These are phyloP conservation scores for Amblyteles armatorius DNA, from an alignment of 2,888 invertebrate genomes.

Conservation along the genomic window DNA sequence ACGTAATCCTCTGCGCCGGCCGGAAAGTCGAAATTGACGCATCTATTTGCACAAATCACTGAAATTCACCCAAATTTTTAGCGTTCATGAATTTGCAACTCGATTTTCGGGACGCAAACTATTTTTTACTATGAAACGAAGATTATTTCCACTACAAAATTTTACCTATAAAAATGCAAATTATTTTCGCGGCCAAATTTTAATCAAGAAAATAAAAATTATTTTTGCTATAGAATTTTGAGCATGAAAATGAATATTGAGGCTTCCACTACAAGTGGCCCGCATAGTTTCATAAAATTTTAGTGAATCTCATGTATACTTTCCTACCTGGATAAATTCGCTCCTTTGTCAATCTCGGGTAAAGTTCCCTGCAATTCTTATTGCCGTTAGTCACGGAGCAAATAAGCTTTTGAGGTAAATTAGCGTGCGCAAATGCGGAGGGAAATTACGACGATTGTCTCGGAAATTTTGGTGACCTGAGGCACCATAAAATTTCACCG, in stretches of 20 bases:
- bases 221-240: background rate
- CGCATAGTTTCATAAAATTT: background rate
- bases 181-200: no score
- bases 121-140: background rate
- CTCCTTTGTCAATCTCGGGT: background rate
- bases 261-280: background rate
- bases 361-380: background rate
- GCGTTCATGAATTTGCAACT: background rate
- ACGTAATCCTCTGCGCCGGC: background rate
- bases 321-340: background rate
- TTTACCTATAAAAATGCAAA: no score
- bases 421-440: background rate
- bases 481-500: constrained; percentile 8
- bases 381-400: background rate
- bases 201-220: no score
- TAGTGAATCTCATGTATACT: background rate
- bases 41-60: background rate
- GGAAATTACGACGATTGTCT: background rate
- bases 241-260: background rate
- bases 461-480: background rate
- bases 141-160: background rate
- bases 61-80: background rate
- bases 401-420: background rate
- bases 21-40: background rate
- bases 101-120: background rate